Evolutionary conservation across 2,888 invertebrate species (phyloP), one percentile per base, ranked within the genome.

Genomic region (Fragum fragum): DNA sequence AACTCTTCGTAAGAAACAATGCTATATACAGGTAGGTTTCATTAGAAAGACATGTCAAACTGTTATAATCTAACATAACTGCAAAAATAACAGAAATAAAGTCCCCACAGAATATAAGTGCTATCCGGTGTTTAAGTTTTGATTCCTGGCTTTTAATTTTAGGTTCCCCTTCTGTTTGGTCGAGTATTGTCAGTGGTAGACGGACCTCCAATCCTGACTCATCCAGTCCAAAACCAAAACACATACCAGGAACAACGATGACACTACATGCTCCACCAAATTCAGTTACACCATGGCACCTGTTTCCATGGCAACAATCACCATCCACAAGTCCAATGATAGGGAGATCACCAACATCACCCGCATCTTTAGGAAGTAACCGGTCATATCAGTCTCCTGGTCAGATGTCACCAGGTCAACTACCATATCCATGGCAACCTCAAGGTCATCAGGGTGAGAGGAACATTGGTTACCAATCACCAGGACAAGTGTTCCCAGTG

Each of bases 241-340:
- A 91, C 59, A 89, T 91, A 18, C 92, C 92, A 14, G 92, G 92
- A 18, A 90, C 92, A 21, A 89, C 90, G n/a, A 85, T 88, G 53
- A 86, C 86, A 6, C 78, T 91, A 23, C 87, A 87, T 75, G 83
- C 85, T 1, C 78, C 85, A 29, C 78, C 84, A 3, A 52, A 69
- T 23, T 21, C n/a, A 28, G 61, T 73, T 47, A 29, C 52, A n/a
- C 72, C 72, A 21, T 59, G 76, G 71, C 66, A 29, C 14, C 39
- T 28, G 18, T 61, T 59, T 18, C 59, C 75, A 23, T 61, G 69
- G 59, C 71, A 59, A 26, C 75, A 26, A 59, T 57, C 68, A 18
- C 71, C 47, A 5, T 9, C 66, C 16, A 70, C 77, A n/a, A 59
- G 59, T 32, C 73, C 69, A 1, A 57, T 72, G 18, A 57, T 76